Evolutionary conservation across 1,140 invertebrate species (phyloP).

Genomic region (Panagrolaimus sp.): DNA sequence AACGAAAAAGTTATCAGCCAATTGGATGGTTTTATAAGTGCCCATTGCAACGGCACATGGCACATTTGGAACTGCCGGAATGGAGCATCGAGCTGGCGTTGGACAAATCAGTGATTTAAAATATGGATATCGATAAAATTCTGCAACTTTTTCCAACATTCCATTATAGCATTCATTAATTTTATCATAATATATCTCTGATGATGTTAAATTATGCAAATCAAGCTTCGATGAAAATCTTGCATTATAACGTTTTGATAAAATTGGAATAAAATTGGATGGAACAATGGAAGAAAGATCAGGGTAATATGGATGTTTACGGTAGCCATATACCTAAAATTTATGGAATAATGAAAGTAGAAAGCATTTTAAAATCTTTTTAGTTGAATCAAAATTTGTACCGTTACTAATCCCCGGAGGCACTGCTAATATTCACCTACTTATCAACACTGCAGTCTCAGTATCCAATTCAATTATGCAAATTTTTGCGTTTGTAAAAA

Average conservation of each 20-base stretch:
- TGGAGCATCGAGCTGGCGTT: background rate
- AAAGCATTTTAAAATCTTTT: background rate
- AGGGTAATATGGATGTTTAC: background rate
- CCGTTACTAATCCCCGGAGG: too few species aligned
- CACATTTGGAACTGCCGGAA: background rate
- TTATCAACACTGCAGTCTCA: too few species aligned
- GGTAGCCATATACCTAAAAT: background rate
- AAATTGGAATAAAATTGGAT: background rate
- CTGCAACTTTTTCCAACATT: background rate
- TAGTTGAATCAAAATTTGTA: too few species aligned
- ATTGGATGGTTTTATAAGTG: background rate
- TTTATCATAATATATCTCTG: background rate
- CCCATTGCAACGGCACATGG: background rate
- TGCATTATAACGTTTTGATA: background rate
- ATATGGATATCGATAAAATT: background rate
- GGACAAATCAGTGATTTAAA: background rate
- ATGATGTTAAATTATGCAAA: background rate
- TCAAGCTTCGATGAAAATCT: background rate
- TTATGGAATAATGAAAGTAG: background rate
- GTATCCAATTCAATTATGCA: background rate
- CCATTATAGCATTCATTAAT: slow-evolving; percentile 1
- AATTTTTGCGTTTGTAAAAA: background rate
- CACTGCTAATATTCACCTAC: too few species aligned
- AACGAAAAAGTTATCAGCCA: background rate
- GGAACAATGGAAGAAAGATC: background rate